Conservation (phyloP, 2,888 invertebrate species). For the Habroteleia sp. region DNA sequence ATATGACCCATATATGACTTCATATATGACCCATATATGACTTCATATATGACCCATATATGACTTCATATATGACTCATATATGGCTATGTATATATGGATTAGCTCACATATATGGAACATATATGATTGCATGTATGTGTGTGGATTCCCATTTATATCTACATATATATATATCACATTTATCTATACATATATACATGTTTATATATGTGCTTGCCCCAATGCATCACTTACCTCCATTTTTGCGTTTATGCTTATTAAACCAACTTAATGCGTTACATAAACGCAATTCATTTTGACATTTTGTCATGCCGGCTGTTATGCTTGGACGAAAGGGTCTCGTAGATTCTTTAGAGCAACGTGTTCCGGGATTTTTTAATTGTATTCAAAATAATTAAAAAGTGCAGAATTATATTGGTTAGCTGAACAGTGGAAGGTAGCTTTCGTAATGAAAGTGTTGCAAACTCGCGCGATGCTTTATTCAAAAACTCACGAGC, state of each 20-base stretch:
- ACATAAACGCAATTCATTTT: conserved; percentile 34
- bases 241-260: conserved; percentile 31
- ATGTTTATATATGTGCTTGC: no score
- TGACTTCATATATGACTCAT: no score
- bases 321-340: no score
- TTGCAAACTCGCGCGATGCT: conserved; percentile 42
- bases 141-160: no score
- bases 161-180: no score
- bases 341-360: conserved; percentile 4
- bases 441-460: conserved; percentile 58
- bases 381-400: conserved; percentile 43
- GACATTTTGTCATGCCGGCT: conserved; percentile 4
- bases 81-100: no score
- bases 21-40: no score
- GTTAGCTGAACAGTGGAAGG: conserved; percentile 46
- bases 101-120: no score
- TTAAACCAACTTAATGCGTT: conserved; percentile 6
- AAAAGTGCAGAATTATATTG: conserved; percentile 42
- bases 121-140: no score
- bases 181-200: no score
- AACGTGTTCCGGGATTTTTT: conserved; percentile 4
- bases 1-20: no score
- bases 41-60: no score
- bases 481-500: conserved; percentile 42
- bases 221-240: conserved; percentile 36